A percentile compares a stretch with the other conserved stretches of the same genome.
These are phyloP conservation scores for Bos taurus DNA, from an alignment of 2,113 vertebrate genomes.

Conservation along the genomic window ARS-UCD2.0 NC_037329.1:87454501-87455000, in stretches of 20 bases:
- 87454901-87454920: neutral
- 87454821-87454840: neutral
- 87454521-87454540: neutral
- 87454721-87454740: neutral
- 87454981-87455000: neutral
- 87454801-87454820: neutral
- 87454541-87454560: neutral
- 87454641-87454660: neutral
- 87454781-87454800: neutral
- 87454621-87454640: neutral
- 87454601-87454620: neutral
- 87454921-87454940: neutral
- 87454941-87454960: neutral
- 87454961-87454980: neutral
- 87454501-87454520: neutral
- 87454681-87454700: neutral
- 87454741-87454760: neutral
- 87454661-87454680: neutral
- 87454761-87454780: neutral
- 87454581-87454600: neutral
- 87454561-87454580: neutral
- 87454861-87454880: neutral
- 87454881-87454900: neutral
- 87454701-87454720: neutral
- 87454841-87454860: neutral